phyloP scores from a whole-genome alignment of 2,113 vertebrate species.

The Lycaon pictus region DNA sequence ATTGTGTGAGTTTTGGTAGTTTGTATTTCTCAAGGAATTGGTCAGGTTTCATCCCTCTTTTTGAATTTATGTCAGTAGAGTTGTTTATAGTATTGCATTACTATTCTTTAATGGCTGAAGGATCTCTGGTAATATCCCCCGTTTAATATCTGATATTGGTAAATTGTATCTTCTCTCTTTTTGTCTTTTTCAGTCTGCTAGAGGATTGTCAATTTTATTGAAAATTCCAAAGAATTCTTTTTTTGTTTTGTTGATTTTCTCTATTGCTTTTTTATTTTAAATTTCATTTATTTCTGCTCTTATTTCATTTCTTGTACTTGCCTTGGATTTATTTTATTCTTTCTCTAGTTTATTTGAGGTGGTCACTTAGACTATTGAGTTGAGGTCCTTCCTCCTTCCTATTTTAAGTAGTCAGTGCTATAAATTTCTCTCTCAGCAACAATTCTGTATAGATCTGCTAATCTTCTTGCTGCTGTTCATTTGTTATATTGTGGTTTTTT shows the following conservation, averaged over 20 bases:
- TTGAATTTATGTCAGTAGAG: not conserved
- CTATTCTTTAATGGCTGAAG: slow-evolving; percentile 20
- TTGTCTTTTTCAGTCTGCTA: slow-evolving; percentile 22
- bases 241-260: slow-evolving; percentile 8
- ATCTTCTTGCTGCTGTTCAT: slow-evolving; percentile 41
- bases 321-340: slow-evolving; percentile 29
- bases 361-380: not conserved
- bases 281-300: slow-evolving; percentile 25
- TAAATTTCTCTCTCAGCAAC: slow-evolving; percentile 7
- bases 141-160: not conserved
- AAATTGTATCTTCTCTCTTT: not conserved
- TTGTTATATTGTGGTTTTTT: not conserved
- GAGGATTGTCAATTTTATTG: not conserved
- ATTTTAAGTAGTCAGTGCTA: slow-evolving; percentile 30
- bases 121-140: slow-evolving; percentile 44
- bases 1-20: not conserved
- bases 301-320: slow-evolving; percentile 37
- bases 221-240: not conserved
- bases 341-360: slow-evolving; percentile 2
- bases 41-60: not conserved
- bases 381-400: slow-evolving; percentile 15
- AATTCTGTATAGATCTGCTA: not conserved
- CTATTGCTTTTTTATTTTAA: slow-evolving; percentile 12
- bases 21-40: slow-evolving; percentile 45
- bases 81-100: not conserved